Evolutionary conservation across 1,140 invertebrate species (phyloP).

Genomic region (Drosophila funebris): DNA sequence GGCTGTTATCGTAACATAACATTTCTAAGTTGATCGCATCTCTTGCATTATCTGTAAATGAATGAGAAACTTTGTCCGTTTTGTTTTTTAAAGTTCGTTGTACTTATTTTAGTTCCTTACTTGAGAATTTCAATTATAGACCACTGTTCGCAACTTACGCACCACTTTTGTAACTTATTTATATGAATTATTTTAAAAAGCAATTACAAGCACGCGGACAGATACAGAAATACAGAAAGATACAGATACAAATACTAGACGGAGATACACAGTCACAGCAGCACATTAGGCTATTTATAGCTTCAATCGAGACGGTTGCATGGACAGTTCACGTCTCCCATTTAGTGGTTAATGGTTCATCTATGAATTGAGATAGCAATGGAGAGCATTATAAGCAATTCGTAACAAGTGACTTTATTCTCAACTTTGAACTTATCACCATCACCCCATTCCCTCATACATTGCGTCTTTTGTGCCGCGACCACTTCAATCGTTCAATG

Average conservation of each 20-base stretch:
- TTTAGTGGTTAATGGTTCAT: neutral
- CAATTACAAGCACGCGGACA: conserved; percentile 18
- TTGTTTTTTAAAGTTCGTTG: no score
- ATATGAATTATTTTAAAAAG: conserved; percentile 16
- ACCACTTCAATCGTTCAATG: conserved; percentile 28
- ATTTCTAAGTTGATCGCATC: no score
- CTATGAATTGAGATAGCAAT: neutral
- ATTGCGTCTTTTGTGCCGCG: neutral
- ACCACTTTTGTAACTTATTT: conserved; percentile 16
- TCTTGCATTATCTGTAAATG: no score
- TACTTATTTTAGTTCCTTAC: no score
- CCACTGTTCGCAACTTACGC: neutral
- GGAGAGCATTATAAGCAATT: neutral
- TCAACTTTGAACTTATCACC: conserved; percentile 32
- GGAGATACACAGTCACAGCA: neutral
- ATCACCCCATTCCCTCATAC: neutral
- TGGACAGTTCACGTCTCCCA: neutral
- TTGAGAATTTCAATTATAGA: neutral
- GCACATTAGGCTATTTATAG: conserved; percentile 10
- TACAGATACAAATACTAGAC: neutral
- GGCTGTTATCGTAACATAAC: no score
- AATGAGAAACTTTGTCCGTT: no score
- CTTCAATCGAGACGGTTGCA: conserved; percentile 1
- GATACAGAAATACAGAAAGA: neutral
- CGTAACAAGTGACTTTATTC: conserved; percentile 7